Evolutionary conservation across 2,888 invertebrate species (phyloP), one percentile per base, ranked within the genome.

Genomic region (Zeuzera pyrina): DNA sequence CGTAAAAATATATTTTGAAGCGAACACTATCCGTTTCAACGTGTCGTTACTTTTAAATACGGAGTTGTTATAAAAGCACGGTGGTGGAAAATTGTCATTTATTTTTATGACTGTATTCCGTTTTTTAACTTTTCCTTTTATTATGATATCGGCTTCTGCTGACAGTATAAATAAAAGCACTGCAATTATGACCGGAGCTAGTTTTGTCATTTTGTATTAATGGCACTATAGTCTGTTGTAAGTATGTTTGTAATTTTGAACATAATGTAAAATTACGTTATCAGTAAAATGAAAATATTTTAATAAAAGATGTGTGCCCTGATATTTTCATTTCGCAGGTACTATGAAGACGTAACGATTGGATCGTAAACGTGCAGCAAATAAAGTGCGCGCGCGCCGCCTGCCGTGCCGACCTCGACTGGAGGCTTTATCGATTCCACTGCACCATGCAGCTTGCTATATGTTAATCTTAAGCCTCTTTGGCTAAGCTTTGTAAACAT

Each of bases 1-100:
- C 13, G 83, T 83, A 48, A 84, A 83, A 63, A 84, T 78, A 48
- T 71, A 81, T 52, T 74, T 72, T 14, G 84, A 79, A 34, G 65
- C 55, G 36, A 57, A 51, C 49, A 79, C 76, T 47, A 77, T 59
- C 43, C 63, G 65, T 49, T 57, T 64, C 45, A 81, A 57, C 40
- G 69, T 63, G 44, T 68, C 67, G 61, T 71, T 69, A 63, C 74
- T 71, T 63, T 68, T 70, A 59, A 78, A 73, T 54, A 76, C 56
- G 42, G 74, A 63, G 56, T 61, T 65, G 49, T 76, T 73, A 43
- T 66, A 57, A 47, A 61, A 67, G 52, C 81, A 81, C 49, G 57
- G 52, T 45, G 60, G 61, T 38, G 69, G 57, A 36, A 57, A 54
- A 49, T 57, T 60, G 42, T 69, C 65, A 48, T 72, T 68, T 54